These are phyloP conservation scores for Scopus umbretta DNA, from an alignment of 2,113 vertebrate genomes.

Conservation along the genomic window DNA sequence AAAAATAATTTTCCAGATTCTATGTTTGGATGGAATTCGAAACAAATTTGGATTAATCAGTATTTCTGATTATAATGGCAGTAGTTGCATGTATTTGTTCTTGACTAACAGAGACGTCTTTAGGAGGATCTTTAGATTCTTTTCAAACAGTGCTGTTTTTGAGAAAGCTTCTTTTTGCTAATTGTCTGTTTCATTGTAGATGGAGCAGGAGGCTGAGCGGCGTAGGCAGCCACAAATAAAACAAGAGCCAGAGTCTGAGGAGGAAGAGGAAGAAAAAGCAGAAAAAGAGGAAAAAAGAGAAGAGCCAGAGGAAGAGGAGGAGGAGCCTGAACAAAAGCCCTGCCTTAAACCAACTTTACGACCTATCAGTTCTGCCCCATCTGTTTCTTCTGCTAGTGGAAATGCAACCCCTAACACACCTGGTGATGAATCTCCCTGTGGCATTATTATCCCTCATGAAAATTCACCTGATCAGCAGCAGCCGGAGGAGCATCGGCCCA, in stretches of 20 bases:
- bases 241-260: conserved; percentile 85
- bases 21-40: not conserved
- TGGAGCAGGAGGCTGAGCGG: conserved; percentile 98
- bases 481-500: conserved; percentile 90
- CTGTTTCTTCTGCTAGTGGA: conserved; percentile 93
- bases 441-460: conserved; percentile 98
- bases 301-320: conserved; percentile 85
- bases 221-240: conserved; percentile 89
- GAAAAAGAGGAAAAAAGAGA: conserved; percentile 89
- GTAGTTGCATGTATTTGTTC: not conserved
- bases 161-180: not conserved
- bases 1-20: not conserved
- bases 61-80: not conserved
- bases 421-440: conserved; percentile 93
- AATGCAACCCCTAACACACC: conserved; percentile 92
- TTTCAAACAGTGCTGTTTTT: not conserved
- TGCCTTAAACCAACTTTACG: conserved; percentile 93
- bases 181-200: conserved; percentile 71
- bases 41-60: not conserved
- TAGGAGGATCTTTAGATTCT: not conserved
- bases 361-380: conserved; percentile 92
- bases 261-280: conserved; percentile 81
- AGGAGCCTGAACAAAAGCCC: conserved; percentile 84
- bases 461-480: conserved; percentile 93
- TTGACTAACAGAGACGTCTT: not conserved